These are phyloP conservation scores for Papilio demoleus DNA, from an alignment of 2,888 invertebrate genomes.

Conservation along the genomic window DNA sequence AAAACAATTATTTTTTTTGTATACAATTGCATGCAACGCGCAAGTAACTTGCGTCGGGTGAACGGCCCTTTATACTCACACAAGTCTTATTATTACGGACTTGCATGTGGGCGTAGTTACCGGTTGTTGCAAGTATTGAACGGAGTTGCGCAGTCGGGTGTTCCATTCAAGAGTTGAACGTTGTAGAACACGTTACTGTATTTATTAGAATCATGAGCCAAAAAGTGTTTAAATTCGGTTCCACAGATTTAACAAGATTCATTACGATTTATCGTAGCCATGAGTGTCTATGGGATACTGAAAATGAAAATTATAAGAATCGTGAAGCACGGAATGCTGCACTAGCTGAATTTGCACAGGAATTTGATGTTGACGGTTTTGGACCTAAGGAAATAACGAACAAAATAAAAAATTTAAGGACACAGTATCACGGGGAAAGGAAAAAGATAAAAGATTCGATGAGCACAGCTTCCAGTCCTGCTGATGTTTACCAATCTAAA, in stretches of 20 bases:
- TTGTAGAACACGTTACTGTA: background rate
- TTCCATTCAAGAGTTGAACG: slow-evolving; percentile 20
- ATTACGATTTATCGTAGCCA: slow-evolving; percentile 28
- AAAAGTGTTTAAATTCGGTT: slow-evolving; percentile 24
- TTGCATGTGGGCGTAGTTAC: background rate
- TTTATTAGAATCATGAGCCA: slow-evolving; percentile 7
- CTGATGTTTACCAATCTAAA: slow-evolving; percentile 40
- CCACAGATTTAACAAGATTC: slow-evolving; percentile 20
- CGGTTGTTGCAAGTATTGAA: background rate
- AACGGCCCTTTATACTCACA: background rate
- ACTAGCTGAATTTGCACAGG: slow-evolving; percentile 42
- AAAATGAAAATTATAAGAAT: slow-evolving; percentile 41
- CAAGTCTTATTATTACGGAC: background rate
- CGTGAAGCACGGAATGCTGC: slow-evolving; percentile 39
- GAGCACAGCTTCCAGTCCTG: slow-evolving; percentile 34
- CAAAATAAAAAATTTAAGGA: slow-evolving; percentile 42
- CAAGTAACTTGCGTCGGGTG: background rate
- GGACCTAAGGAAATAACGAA: slow-evolving; percentile 42
- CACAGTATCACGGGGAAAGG: slow-evolving; percentile 41
- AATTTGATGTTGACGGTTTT: slow-evolving; percentile 44
- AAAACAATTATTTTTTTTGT: too few species aligned
- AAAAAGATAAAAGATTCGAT: slow-evolving; percentile 30
- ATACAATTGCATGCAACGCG: background rate
- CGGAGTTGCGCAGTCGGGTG: background rate
- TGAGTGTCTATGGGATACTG: slow-evolving; percentile 25